Conservation (phyloP, 2,113 vertebrate genomes). For the Colinus virginianus region DNA sequence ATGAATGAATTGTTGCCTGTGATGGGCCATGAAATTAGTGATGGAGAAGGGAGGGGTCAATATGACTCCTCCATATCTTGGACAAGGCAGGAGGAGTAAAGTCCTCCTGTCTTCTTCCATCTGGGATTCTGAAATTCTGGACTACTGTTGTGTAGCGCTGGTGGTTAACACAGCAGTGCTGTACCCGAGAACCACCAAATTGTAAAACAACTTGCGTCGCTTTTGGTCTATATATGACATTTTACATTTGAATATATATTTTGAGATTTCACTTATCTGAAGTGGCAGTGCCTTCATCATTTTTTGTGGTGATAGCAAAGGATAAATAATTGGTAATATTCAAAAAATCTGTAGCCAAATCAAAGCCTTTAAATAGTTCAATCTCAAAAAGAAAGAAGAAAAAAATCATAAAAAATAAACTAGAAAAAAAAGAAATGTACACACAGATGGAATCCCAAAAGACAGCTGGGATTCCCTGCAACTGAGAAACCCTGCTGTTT, state of each 20-base stretch:
- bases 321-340: not conserved
- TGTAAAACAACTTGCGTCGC: not conserved
- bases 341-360: conserved; percentile 17
- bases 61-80: not conserved
- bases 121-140: not conserved
- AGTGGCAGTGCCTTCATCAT: not conserved
- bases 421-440: not conserved
- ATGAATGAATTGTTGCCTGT: not conserved
- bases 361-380: not conserved
- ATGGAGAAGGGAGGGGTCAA: not conserved
- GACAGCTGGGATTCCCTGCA: conserved; percentile 71
- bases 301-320: not conserved
- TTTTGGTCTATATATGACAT: not conserved
- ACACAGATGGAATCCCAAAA: conserved; percentile 72
- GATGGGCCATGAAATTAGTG: not conserved
- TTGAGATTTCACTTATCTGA: not conserved
- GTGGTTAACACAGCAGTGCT: not conserved
- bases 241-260: not conserved
- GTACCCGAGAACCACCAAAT: not conserved
- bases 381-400: not conserved
- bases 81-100: not conserved
- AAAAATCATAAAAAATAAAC: too few species aligned
- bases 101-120: not conserved
- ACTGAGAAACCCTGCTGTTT: conserved; percentile 67
- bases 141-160: not conserved